A percentile compares a stretch with the other conserved stretches of the same genome.
Conservation (phyloP, 2,113 vertebrate species). For the Climacteris rufus region DNA sequence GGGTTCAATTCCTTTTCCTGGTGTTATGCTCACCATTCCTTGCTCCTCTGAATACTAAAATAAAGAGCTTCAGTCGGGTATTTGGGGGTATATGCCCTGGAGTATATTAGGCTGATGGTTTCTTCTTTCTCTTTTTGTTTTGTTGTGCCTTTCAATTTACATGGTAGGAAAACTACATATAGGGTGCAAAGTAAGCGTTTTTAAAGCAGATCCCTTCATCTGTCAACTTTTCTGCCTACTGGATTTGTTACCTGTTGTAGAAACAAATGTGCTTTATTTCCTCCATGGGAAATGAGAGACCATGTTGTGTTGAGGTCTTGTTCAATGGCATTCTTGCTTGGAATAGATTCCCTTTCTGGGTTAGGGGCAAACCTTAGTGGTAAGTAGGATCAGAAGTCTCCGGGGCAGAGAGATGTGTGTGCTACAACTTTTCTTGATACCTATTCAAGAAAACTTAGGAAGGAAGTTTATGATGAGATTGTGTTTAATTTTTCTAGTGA, state of each 20-base stretch:
- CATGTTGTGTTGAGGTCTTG: background rate
- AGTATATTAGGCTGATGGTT: fast-evolving
- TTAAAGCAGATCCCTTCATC: background rate
- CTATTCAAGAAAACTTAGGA: background rate
- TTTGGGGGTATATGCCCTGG: background rate
- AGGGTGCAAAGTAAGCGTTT: background rate
- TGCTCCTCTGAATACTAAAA: background rate
- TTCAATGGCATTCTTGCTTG: background rate
- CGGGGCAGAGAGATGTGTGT: background rate
- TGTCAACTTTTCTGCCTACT: background rate
- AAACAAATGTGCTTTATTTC: background rate
- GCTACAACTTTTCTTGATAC: background rate
- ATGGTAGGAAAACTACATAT: background rate
- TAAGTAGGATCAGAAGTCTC: background rate
- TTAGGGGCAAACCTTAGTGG: background rate
- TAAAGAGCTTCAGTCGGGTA: background rate
- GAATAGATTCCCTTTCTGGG: background rate
- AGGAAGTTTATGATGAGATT: background rate
- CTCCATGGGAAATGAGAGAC: background rate
- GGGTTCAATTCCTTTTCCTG: background rate
- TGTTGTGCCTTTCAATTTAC: background rate
- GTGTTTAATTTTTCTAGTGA: background rate
- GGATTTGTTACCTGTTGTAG: background rate
- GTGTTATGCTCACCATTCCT: background rate
- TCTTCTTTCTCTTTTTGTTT: background rate